These are phyloP conservation scores for Myotis planiceps DNA, from an alignment of 2,797 vertebrate species.

Conservation along the genomic window DNA sequence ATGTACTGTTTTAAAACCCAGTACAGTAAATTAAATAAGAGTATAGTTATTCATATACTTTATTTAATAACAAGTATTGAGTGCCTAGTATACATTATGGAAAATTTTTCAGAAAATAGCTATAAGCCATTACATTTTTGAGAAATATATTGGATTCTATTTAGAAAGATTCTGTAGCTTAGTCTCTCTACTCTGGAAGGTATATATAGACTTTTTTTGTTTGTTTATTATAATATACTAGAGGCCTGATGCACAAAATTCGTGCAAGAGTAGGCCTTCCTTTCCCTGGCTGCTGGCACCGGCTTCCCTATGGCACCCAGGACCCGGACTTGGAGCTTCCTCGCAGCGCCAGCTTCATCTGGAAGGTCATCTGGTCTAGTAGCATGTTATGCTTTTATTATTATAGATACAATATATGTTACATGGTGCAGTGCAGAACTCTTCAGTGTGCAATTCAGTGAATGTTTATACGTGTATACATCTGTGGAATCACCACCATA, in stretches of 20 bases:
- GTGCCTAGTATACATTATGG: background rate
- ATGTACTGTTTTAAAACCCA: background rate
- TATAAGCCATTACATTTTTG: background rate
- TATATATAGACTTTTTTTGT: background rate
- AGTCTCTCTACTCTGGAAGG: background rate
- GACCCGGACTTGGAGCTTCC: no score
- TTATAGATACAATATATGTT: background rate
- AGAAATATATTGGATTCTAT: background rate
- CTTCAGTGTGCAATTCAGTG: background rate
- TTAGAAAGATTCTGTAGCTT: constrained; percentile 11
- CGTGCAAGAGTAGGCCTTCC: no score
- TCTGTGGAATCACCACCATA: background rate
- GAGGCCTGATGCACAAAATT: no score
- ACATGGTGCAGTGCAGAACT: background rate
- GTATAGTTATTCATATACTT: background rate
- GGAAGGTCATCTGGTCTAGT: no score
- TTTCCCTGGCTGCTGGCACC: no score
- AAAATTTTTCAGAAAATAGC: background rate
- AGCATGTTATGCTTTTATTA: no score
- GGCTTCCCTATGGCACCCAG: no score
- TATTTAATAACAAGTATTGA: background rate
- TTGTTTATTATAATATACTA: background rate
- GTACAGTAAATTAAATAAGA: background rate
- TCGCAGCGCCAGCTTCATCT: no score
- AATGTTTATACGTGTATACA: background rate